phyloP scores from a whole-genome alignment of 23 tunicate genomes.

The Halocynthia aurantium region DNA sequence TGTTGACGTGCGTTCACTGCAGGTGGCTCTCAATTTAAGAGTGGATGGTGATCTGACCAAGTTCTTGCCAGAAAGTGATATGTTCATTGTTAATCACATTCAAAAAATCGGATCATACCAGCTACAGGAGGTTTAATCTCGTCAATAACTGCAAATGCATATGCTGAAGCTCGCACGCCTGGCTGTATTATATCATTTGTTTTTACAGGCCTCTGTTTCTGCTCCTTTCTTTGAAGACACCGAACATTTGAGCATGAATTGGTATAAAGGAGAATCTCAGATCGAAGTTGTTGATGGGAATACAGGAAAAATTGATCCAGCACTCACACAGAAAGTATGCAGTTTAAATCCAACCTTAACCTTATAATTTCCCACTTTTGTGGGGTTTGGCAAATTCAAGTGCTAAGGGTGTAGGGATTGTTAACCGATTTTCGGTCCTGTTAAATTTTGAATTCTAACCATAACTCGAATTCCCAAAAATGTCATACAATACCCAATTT shows the following conservation, averaged over 20 bases:
- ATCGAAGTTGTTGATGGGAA: slow-evolving; percentile 18
- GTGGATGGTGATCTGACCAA: slow-evolving; percentile 3
- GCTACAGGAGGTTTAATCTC: too few species aligned
- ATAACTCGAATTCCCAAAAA: too few species aligned
- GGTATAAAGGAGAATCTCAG: slow-evolving; percentile 8
- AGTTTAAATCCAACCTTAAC: too few species aligned
- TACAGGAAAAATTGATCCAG: slow-evolving; percentile 10
- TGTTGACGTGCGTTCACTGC: background rate
- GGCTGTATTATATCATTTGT: background rate
- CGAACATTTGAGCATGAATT: slow-evolving; percentile 6
- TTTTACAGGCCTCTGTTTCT: background rate
- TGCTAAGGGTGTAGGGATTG: background rate
- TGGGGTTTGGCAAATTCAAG: too few species aligned
- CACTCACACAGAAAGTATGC: background rate
- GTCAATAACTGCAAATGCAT: background rate
- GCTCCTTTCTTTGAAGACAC: background rate
- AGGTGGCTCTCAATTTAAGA: background rate
- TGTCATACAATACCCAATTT: too few species aligned
- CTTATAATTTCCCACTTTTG: too few species aligned
- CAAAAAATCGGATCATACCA: slow-evolving; percentile 12
- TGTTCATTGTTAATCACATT: slow-evolving; percentile 17
- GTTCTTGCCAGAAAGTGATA: slow-evolving; percentile 9
- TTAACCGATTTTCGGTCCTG: background rate
- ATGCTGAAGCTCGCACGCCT: background rate
- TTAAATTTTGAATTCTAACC: too few species aligned